Evolutionary conservation across 2,888 invertebrate genomes (phyloP).

Genomic region (Hemicrepidius hirtus): DNA sequence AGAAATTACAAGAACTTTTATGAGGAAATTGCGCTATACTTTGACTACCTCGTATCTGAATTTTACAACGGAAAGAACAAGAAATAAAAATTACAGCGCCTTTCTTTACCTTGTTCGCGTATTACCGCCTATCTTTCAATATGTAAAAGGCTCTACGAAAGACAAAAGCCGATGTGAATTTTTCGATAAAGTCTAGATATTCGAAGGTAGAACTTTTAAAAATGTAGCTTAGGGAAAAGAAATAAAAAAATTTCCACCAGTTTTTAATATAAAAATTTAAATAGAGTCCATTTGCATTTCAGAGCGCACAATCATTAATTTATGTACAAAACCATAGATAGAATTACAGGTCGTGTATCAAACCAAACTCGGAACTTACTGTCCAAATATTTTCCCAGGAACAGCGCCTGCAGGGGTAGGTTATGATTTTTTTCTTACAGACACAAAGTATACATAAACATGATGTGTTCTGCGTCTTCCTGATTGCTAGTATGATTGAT

Average conservation of each 20-base stretch:
- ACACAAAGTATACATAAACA: slow-evolving; percentile 57
- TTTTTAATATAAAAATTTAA: no score
- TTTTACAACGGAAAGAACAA: neutral
- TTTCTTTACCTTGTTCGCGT: neutral
- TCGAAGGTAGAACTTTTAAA: no score
- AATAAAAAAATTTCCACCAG: no score
- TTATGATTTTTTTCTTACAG: slow-evolving; percentile 51
- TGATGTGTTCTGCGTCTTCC: slow-evolving; percentile 63
- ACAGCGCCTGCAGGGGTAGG: slow-evolving; percentile 22
- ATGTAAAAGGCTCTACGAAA: neutral
- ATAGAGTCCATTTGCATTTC: neutral
- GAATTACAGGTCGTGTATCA: neutral
- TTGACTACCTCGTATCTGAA: neutral
- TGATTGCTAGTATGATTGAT: slow-evolving; percentile 68
- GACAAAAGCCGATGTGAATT: neutral
- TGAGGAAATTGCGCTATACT: slow-evolving; percentile 11
- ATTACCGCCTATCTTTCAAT: no score
- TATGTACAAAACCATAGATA: slow-evolving; percentile 8
- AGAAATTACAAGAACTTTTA: slow-evolving; percentile 23
- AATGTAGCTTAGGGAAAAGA: neutral
- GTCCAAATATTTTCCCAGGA: slow-evolving; percentile 36
- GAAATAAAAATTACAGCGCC: neutral
- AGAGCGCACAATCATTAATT: slow-evolving; percentile 11
- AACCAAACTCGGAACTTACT: slow-evolving; percentile 25
- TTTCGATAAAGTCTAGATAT: no score